A percentile compares a stretch with the other conserved stretches of the same genome.
phyloP scores from a whole-genome alignment of 2,888 invertebrate species.

The Drosophila helvetica region DNA sequence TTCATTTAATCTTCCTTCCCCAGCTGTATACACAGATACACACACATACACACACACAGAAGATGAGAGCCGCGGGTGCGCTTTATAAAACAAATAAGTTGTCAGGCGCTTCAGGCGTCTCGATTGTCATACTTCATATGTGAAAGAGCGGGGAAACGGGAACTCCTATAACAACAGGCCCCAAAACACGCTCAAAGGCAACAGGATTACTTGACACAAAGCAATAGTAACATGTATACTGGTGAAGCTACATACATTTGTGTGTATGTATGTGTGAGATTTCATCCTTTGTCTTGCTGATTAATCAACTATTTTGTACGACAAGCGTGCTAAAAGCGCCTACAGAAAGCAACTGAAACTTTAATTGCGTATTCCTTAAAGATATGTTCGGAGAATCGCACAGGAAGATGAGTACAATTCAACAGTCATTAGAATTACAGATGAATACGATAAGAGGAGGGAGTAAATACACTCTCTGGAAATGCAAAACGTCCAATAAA shows the following conservation, averaged over 20 bases:
- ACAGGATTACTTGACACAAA: constrained; percentile 32
- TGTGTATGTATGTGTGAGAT: constrained; percentile 2
- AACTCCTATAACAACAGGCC: constrained; percentile 7
- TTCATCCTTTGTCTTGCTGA: constrained; percentile 4
- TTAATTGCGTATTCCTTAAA: too few relatives aligned
- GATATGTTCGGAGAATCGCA: too few relatives aligned
- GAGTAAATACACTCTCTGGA: too few relatives aligned
- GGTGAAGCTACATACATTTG: neutral
- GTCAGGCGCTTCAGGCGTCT: constrained; percentile 61
- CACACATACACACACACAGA: constrained; percentile 13
- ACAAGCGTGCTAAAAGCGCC: neutral
- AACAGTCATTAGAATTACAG: neutral
- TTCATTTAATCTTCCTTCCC: constrained; percentile 69
- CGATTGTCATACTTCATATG: constrained; percentile 69
- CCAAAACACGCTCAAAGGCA: constrained; percentile 36
- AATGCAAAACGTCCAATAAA: too few relatives aligned
- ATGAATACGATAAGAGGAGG: too few relatives aligned
- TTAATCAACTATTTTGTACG: constrained; percentile 4
- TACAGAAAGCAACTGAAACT: neutral
- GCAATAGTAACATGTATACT: constrained; percentile 11
- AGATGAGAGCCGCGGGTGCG: constrained; percentile 65
- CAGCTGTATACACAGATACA: constrained; percentile 26
- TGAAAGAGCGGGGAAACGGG: constrained; percentile 40
- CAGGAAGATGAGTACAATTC: too few relatives aligned
- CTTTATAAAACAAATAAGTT: constrained; percentile 77